Base-by-base conservation (phyloP, 1,140 invertebrate species). In the Drosophila obscura region DNA sequence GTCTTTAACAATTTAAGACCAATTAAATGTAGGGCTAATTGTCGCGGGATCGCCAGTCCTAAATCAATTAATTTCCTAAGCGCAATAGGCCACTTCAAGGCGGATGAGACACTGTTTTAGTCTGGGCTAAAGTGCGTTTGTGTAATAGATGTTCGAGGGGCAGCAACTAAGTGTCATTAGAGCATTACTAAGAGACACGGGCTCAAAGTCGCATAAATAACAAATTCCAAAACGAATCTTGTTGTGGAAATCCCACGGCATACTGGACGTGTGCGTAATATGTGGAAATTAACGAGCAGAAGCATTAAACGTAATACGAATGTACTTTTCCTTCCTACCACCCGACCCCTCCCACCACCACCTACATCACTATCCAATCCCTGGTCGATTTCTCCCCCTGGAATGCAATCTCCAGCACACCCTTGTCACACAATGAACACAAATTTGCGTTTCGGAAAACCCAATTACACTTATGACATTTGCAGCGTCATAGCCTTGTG, bases 391-490 rank as follows among this genome's bases (percentile, higher is more conserved):
- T 16, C 16, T 16, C 16, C 16, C 16, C 16, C 16, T 16, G 16
- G 16, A 16, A 1, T 28, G 24, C 24, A 28, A 1, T 35, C 35
- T 39, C 35, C 3, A 4, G 22, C 22, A 24, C 45, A 16, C 16
- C 35, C 41, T 35, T 13, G 35, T 4, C 35, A 13, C 15, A 64
- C 31, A 48, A 74, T 61, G 59, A 71, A 65, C 60, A 44, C 45
- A 45, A 31, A 56, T 63, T 75, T 62, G 60, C 69, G 46, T 28
- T 45, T 66, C 57, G 64, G 59, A 77, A 76, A 85, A 81, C 77
- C 82, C 82, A 85, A 85, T 87, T 85, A 87, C 74, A 78, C 57
- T 51, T 81, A 87, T 87, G 82, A 87, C 82, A 85, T 78, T 87
- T 73, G 48, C 78, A 75, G 66, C 51, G 52, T 26, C 77, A 65